These are phyloP conservation scores for Heliconius congener DNA, from an alignment of 1,140 invertebrate species.

Conservation along the genomic window DNA sequence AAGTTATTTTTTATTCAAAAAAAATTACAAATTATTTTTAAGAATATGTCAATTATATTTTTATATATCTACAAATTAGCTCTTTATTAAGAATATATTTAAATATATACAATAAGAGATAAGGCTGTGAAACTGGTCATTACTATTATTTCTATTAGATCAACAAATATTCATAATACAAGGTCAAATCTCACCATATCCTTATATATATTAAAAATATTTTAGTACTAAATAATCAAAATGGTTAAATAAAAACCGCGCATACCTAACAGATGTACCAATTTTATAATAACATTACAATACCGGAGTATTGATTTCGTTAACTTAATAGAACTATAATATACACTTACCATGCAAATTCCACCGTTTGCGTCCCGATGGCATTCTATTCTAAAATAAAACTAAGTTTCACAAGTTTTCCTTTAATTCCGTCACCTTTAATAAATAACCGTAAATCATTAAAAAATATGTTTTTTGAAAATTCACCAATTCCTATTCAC, in stretches of 20 bases:
- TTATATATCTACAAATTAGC: background rate
- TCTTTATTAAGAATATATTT: background rate
- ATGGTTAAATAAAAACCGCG: background rate
- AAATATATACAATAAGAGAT: background rate
- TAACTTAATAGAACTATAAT: slow-evolving; percentile 25
- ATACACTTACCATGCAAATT: slow-evolving; percentile 82
- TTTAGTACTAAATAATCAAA: background rate
- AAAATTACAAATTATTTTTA: background rate
- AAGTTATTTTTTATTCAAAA: too few relatives aligned
- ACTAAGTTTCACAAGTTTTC: background rate
- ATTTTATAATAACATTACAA: slow-evolving; percentile 2
- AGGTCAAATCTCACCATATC: background rate
- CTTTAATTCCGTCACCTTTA: background rate
- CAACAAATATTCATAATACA: background rate
- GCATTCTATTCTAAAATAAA: slow-evolving; percentile 53
- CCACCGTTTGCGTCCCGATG: slow-evolving; percentile 81
- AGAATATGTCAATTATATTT: background rate
- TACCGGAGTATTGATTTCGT: background rate
- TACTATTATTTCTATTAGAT: background rate
- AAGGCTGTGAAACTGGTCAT: background rate
- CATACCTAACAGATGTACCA: background rate
- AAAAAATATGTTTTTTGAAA: slow-evolving; percentile 22
- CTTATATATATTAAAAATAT: background rate
- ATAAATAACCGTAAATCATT: slow-evolving; percentile 1
- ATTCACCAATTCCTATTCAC: slow-evolving; percentile 22